These are phyloP conservation scores for Aricia artaxerxes DNA, from an alignment of 2,888 invertebrate genomes.

Conservation along the genomic window DNA sequence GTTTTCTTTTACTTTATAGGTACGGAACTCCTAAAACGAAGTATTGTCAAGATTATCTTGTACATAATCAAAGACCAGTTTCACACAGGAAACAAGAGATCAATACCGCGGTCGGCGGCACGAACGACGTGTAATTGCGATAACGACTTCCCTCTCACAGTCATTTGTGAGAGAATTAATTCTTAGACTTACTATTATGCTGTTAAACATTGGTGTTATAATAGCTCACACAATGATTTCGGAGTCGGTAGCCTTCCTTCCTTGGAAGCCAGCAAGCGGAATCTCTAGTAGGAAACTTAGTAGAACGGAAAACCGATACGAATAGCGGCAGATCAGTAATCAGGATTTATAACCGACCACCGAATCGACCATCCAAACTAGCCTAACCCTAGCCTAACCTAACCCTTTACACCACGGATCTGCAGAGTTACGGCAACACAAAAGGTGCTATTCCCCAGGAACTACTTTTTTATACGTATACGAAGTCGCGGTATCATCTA, in stretches of 20 bases:
- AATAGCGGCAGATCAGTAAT: too few species aligned
- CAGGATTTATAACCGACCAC: too few species aligned
- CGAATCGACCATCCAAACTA: too few species aligned
- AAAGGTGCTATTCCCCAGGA: background rate
- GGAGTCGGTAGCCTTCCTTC: background rate
- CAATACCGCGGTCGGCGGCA: background rate
- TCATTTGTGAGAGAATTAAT: constrained; percentile 12
- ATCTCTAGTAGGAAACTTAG: background rate
- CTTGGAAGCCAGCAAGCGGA: background rate
- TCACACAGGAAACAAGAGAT: constrained; percentile 20
- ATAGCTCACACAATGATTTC: background rate
- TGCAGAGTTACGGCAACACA: background rate
- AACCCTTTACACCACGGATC: too few species aligned
- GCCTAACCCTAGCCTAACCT: too few species aligned
- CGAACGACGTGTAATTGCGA: constrained; percentile 8
- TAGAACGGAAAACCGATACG: too few species aligned
- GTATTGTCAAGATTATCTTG: background rate
- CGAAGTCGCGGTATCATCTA: background rate
- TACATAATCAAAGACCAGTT: background rate
- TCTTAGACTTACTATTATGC: background rate
- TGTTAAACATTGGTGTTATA: background rate
- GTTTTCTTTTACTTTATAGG: too few species aligned
- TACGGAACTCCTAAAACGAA: background rate
- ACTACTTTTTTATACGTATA: background rate
- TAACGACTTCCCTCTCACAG: constrained; percentile 15